A percentile compares a stretch with the other conserved stretches of the same genome.
These are phyloP conservation scores for Gisinianus flammeolus DNA, from an alignment of 2,888 invertebrate species.

Conservation along the genomic window DNA sequence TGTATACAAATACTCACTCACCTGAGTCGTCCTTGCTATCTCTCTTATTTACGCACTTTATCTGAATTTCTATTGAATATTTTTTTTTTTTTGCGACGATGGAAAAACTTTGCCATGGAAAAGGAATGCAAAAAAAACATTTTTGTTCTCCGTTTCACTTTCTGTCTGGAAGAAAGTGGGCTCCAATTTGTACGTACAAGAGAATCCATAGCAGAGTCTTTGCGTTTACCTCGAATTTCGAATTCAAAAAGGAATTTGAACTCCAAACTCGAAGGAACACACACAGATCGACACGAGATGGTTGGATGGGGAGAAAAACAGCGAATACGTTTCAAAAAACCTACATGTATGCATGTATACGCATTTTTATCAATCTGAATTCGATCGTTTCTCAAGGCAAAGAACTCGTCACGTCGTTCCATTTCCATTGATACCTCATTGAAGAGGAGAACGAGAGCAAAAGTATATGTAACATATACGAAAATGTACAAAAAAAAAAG, in stretches of 20 bases:
- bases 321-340: neutral
- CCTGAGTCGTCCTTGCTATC: too few species aligned
- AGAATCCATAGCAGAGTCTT: too few species aligned
- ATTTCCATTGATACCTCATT: neutral
- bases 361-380: neutral
- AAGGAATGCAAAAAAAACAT: neutral
- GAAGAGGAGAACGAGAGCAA: neutral
- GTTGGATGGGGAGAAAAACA: neutral
- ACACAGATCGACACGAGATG: too few species aligned
- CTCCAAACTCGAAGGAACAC: too few species aligned
- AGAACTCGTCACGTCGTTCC: neutral
- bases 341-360: too few species aligned
- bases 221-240: neutral
- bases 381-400: neutral
- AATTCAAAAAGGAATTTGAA: neutral
- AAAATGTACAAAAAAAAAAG: too few species aligned
- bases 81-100: neutral
- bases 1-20: too few species aligned
- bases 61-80: neutral
- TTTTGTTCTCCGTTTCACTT: neutral
- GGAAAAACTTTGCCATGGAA: neutral
- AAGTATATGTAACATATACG: too few species aligned
- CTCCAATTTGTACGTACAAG: neutral
- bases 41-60: neutral
- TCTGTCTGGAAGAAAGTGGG: neutral